Conservation (phyloP, 2,888 invertebrate species). For the Glaucopsyche alexis region DNA sequence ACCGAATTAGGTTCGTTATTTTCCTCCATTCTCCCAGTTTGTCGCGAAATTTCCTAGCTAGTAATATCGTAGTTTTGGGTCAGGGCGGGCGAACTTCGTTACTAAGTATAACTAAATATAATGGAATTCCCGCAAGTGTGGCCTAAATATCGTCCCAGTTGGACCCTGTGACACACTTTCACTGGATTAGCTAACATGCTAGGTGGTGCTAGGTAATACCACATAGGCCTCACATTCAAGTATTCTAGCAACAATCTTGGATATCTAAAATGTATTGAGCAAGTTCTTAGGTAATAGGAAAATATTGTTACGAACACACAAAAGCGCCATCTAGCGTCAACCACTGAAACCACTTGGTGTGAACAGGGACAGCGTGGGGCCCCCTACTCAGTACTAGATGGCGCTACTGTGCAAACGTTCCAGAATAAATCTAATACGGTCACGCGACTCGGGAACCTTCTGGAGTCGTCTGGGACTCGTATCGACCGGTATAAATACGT, state of each 20-base stretch:
- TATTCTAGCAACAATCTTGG: neutral
- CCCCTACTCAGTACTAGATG: too few relatives aligned
- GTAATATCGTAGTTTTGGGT: conserved; percentile 10
- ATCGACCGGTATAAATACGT: too few relatives aligned
- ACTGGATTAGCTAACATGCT: neutral
- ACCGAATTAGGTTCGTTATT: neutral
- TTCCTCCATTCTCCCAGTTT: neutral
- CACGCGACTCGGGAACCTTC: too few relatives aligned
- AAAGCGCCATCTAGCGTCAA: too few relatives aligned
- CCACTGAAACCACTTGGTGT: too few relatives aligned
- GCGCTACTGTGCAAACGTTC: too few relatives aligned
- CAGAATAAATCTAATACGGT: too few relatives aligned
- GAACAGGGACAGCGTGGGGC: too few relatives aligned
- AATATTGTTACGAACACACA: too few relatives aligned
- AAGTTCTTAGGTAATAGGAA: too few relatives aligned
- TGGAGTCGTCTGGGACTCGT: too few relatives aligned
- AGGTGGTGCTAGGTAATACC: too few relatives aligned
- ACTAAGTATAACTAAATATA: conserved; percentile 7
- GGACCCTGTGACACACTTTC: conserved; percentile 14
- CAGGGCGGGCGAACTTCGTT: conserved; percentile 11
- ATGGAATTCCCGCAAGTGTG: conserved; percentile 10
- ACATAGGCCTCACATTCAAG: neutral
- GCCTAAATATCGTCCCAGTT: neutral
- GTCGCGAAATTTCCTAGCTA: neutral
- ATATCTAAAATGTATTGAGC: neutral